phyloP scores from a whole-genome alignment of 2,113 vertebrate species.

The Polypterus senegalus region DNA sequence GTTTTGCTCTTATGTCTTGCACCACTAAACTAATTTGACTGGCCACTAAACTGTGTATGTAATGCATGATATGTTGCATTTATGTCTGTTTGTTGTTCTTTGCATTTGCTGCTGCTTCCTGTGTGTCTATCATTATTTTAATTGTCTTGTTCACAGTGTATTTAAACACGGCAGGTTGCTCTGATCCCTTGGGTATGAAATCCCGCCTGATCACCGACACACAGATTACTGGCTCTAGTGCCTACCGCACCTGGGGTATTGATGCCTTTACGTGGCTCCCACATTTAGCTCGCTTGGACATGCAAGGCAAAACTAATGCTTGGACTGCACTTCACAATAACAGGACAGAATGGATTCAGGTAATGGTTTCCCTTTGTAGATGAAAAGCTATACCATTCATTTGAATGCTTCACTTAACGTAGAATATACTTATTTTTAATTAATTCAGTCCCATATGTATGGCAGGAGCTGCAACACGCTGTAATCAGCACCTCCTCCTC shows the following conservation, averaged over 20 bases:
- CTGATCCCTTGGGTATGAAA: slow-evolving; percentile 80
- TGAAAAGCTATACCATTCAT: too few relatives aligned
- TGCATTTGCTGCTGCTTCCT: slow-evolving; percentile 13
- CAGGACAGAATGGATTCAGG: slow-evolving; percentile 84
- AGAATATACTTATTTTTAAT: too few relatives aligned
- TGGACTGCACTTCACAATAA: slow-evolving; percentile 68
- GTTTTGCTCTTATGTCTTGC: background rate
- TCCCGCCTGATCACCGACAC: slow-evolving; percentile 59
- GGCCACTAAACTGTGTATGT: background rate
- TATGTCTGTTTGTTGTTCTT: slow-evolving; percentile 8
- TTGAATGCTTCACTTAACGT: too few relatives aligned
- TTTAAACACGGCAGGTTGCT: slow-evolving; percentile 79
- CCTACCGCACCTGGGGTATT: slow-evolving; percentile 78
- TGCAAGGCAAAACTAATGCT: slow-evolving; percentile 81
- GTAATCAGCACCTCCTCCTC: too few relatives aligned
- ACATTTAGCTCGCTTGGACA: slow-evolving; percentile 75
- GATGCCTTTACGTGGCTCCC: slow-evolving; percentile 78
- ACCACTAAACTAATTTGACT: background rate
- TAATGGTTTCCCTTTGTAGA: slow-evolving; percentile 21
- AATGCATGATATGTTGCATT: background rate
- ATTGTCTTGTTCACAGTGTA: slow-evolving; percentile 52
- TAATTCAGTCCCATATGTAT: too few relatives aligned
- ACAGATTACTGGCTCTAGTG: slow-evolving; percentile 79
- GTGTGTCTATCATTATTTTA: slow-evolving; percentile 16
- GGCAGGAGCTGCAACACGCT: too few relatives aligned